phyloP scores from a whole-genome alignment of 2,888 invertebrate species.

The Cantharis flavilabris region DNA sequence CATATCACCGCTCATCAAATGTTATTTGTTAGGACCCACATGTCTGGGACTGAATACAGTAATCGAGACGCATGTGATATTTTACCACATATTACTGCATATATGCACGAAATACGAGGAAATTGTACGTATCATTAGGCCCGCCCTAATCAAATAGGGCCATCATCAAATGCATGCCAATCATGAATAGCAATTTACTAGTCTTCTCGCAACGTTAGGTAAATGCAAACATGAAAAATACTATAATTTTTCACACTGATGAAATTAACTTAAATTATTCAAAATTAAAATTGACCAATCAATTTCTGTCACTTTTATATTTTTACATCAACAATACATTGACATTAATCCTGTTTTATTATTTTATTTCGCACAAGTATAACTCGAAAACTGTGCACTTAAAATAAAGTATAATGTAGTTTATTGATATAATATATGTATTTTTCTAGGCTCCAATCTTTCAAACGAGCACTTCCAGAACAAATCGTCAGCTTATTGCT shows the following conservation, averaged over 20 bases:
- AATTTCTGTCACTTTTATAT: background rate
- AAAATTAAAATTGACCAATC: background rate
- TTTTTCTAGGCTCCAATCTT: too few species aligned
- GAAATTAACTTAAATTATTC: slow-evolving; percentile 48
- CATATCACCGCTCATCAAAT: slow-evolving; percentile 53
- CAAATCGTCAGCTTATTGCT: too few species aligned
- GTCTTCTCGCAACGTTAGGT: slow-evolving; percentile 29
- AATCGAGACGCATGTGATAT: slow-evolving; percentile 53
- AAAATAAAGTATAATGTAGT: too few species aligned
- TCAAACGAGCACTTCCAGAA: too few species aligned
- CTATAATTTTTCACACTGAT: slow-evolving; percentile 43
- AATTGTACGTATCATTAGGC: slow-evolving; percentile 56
- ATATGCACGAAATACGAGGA: slow-evolving; percentile 51
- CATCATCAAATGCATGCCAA: slow-evolving; percentile 55
- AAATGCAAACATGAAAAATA: slow-evolving; percentile 37
- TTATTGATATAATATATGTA: too few species aligned
- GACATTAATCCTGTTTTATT: background rate
- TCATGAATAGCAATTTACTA: slow-evolving; percentile 51
- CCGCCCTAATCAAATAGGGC: slow-evolving; percentile 55
- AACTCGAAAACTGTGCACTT: too few species aligned
- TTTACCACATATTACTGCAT: slow-evolving; percentile 47
- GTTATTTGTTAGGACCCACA: slow-evolving; percentile 52
- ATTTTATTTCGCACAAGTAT: too few species aligned
- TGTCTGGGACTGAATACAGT: slow-evolving; percentile 52
- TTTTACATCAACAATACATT: background rate